Base-by-base conservation (phyloP, 2,113 vertebrate species). In the Meriones unguiculatus region DNA sequence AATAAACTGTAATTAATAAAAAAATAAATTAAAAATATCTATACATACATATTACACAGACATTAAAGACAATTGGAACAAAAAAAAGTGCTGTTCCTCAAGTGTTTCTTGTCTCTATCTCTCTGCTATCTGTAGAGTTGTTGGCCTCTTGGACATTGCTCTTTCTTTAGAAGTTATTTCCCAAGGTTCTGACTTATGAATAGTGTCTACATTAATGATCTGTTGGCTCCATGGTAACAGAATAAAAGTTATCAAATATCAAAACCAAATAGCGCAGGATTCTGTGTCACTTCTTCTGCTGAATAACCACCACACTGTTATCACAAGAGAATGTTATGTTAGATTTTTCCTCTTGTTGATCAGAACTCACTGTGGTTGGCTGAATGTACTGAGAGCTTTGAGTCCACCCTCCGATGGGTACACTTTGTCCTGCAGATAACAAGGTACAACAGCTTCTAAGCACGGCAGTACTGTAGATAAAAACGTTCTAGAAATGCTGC, bases 371-470 rank as follows among this genome's bases (percentile, higher is more conserved):
- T 41, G 81, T 20, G 64, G 77, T 77, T 91, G 52, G 65, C 24
- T 46, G 76, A 97, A n/a, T 91, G 80, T 35, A 70, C 11, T 69
- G 2, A 76, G 50, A 95, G 73, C 4, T 32, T 77, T 87, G 46
- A 85, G 52, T 46, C 18, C 82, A 92, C 81, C 7, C 64, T 93
- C 17, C 35, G 50, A 87, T 87, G 82, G 93, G 90, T 86, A 81
- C 82, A 87, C 95, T 95, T 82, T 94, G 35, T 59, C n/a, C 54
- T 89, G 24, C 15, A 82, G 59, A 91, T 90, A 85, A 93, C 93
- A 62, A 92, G 25, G 92, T 88, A 69, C 15, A 72, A 52, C 82
- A 80, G 30, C 70, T 93, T 93, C 81, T 94, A 10, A 91, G 73
- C 35, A 73, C 18, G 46, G 24, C 13, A 94, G 28, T 92, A 46